Evolutionary conservation across 1,140 invertebrate genomes (phyloP).

Genomic region (Pectinophora gossypiella): DNA sequence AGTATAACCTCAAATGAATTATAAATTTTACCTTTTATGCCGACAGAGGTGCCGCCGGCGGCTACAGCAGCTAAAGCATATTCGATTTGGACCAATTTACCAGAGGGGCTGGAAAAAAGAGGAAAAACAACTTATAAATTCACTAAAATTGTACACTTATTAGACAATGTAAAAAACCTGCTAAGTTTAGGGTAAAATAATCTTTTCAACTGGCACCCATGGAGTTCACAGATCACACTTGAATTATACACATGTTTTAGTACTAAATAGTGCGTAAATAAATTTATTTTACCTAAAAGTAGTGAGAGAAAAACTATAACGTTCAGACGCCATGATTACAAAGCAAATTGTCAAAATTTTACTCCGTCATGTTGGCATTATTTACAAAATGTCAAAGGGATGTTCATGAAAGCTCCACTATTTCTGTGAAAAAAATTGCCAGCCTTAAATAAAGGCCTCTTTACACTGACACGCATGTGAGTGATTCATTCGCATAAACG

Average conservation of each 20-base stretch:
- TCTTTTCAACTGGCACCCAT: not conserved
- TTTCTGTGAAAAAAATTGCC: not conserved
- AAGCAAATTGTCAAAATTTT: constrained; percentile 10
- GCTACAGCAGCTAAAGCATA: constrained; percentile 99
- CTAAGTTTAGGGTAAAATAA: not conserved
- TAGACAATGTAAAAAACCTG: not conserved
- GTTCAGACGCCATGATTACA: constrained; percentile 91
- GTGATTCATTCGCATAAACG: not conserved
- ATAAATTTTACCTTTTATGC: constrained; percentile 89
- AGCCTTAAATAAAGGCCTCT: not conserved
- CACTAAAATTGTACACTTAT: not conserved
- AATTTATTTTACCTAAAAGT: constrained; percentile 92
- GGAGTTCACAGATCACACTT: not conserved
- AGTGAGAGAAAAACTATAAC: constrained; percentile 98
- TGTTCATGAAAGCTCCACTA: too few species aligned
- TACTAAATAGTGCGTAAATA: constrained; percentile 24
- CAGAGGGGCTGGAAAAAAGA: constrained; percentile 93
- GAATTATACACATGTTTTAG: not conserved
- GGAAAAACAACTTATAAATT: too few species aligned
- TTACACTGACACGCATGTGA: not conserved
- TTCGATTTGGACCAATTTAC: constrained; percentile 99
- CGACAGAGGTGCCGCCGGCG: constrained; percentile 98
- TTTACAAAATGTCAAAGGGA: constrained; percentile 11
- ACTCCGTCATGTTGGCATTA: constrained; percentile 30
- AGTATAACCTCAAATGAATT: constrained; percentile 45